Evolutionary conservation across 2,113 vertebrate species (phyloP).

Genomic region (Onychorhynchus coronatus): DNA sequence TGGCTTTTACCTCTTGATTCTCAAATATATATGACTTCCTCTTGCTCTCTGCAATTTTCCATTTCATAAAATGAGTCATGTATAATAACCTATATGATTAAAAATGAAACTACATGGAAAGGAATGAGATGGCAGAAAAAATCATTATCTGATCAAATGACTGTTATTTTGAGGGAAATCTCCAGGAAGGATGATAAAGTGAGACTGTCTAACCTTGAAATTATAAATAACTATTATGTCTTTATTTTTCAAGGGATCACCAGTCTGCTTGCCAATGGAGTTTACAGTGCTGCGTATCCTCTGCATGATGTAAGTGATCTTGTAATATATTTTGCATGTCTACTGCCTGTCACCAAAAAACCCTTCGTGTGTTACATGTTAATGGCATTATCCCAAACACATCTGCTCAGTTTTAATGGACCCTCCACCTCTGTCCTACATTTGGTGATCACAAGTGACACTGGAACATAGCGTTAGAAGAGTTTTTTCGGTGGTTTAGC

Average conservation of each 20-base stretch:
- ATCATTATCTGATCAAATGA: constrained; percentile 46
- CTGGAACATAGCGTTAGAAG: neutral
- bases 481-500: neutral
- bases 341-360: neutral
- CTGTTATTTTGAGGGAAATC: constrained; percentile 49
- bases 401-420: neutral
- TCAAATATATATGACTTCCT: constrained; percentile 59
- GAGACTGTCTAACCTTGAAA: neutral
- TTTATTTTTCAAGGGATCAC: constrained; percentile 86
- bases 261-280: constrained; percentile 89
- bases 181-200: constrained; percentile 6
- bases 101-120: constrained; percentile 37
- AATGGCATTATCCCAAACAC: constrained; percentile 4
- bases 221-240: constrained; percentile 7
- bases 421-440: neutral
- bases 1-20: constrained; percentile 54
- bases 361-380: neutral
- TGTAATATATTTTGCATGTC: neutral
- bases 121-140: constrained; percentile 47
- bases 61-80: constrained; percentile 56
- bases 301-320: constrained; percentile 91
- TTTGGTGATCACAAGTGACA: neutral
- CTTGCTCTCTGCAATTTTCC: constrained; percentile 65
- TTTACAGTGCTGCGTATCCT: constrained; percentile 90
- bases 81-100: constrained; percentile 54